Percentiles rank a stretch among this genome's conserved stretches.
These are phyloP conservation scores for Poliocrania exsul DNA, from an alignment of 2,797 vertebrate genomes.

Conservation along the genomic window DNA sequence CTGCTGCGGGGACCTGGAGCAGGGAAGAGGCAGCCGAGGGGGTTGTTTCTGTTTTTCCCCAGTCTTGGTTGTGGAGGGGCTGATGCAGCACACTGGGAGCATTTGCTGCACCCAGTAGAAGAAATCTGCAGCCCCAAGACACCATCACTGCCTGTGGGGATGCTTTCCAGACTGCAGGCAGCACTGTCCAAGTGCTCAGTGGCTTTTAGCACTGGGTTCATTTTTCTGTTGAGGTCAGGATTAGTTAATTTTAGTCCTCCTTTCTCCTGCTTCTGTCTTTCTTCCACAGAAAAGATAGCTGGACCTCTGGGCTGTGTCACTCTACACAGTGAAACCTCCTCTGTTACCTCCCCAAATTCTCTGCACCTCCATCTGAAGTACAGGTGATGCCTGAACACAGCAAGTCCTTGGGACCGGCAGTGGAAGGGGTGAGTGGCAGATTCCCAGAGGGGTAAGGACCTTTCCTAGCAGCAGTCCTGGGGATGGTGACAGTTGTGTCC, in stretches of 20 bases:
- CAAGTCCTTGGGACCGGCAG: not conserved
- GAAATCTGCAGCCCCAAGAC: not conserved
- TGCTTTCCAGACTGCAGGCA: not conserved
- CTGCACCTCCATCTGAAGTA: not conserved
- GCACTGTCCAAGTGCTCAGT: fast-evolving
- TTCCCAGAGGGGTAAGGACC: fast-evolving
- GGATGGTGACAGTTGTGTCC: fast-evolving
- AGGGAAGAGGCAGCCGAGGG: not conserved
- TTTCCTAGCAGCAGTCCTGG: fast-evolving
- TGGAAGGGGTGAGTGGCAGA: fast-evolving
- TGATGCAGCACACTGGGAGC: fast-evolving
- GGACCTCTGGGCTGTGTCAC: not conserved
- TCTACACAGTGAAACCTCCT: fast-evolving
- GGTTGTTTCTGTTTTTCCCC: not conserved
- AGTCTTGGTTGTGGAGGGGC: not conserved
- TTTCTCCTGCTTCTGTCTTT: not conserved
- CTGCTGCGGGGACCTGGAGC: not conserved
- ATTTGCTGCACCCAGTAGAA: not conserved
- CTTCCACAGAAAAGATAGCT: not conserved
- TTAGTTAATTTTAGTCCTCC: not conserved
- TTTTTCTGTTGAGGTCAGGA: not conserved
- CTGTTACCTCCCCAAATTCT: not conserved
- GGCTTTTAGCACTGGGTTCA: not conserved
- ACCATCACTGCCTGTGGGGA: not conserved
- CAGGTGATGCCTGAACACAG: not conserved